phyloP scores from a whole-genome alignment of 2,797 vertebrate species.

The Danio albolineatus region DNA sequence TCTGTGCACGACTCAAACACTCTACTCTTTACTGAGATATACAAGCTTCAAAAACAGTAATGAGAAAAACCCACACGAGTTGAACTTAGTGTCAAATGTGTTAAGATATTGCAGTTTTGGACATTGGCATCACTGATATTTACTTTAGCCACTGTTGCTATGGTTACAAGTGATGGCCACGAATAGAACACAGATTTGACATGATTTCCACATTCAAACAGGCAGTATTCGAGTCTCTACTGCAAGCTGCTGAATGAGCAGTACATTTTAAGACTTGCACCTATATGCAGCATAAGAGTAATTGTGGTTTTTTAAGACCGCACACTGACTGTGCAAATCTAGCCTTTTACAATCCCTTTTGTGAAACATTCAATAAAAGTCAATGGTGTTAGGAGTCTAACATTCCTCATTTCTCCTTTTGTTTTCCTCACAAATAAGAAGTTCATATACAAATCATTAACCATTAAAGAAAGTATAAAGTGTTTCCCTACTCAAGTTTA shows the following conservation, averaged over 20 bases:
- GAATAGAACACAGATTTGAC: neutral
- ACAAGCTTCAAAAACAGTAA: too few species aligned
- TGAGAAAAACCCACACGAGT: too few species aligned
- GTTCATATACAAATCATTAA: too few species aligned
- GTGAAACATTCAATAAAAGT: too few species aligned
- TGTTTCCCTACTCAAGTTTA: too few species aligned
- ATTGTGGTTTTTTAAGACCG: neutral
- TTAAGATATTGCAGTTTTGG: neutral
- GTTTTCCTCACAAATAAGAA: too few species aligned
- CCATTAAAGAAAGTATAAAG: too few species aligned
- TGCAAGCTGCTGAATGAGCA: neutral
- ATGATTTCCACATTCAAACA: neutral
- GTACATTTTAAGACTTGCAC: neutral
- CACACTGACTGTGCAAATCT: neutral
- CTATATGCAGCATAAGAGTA: too few species aligned
- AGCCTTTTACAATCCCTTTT: neutral
- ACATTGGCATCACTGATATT: neutral
- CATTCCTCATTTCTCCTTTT: too few species aligned
- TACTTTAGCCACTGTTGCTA: neutral
- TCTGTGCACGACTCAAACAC: neutral
- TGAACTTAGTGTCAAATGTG: too few species aligned
- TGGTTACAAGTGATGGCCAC: neutral
- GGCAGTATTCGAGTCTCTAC: neutral
- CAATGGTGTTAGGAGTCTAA: too few species aligned
- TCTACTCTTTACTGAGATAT: neutral